These are phyloP conservation scores for Atlantisia rogersi DNA, from an alignment of 2,113 vertebrate genomes.

Conservation along the genomic window DNA sequence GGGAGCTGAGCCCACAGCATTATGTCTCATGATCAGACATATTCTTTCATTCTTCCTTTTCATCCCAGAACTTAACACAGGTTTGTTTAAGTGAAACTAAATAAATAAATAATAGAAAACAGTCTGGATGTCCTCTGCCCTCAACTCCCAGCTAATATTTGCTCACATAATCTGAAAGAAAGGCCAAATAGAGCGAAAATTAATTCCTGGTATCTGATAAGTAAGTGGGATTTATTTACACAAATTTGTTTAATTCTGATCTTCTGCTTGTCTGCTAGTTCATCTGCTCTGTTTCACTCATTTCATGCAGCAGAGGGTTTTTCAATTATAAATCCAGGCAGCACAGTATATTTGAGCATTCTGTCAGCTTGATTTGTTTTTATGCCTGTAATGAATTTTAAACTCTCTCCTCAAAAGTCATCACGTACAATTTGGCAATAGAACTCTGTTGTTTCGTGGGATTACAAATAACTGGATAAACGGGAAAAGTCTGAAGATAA, in stretches of 20 bases:
- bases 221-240: slow-evolving; percentile 49
- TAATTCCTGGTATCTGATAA: slow-evolving; percentile 26
- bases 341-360: slow-evolving; percentile 45
- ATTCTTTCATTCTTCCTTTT: background rate
- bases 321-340: slow-evolving; percentile 65
- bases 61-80: background rate
- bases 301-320: slow-evolving; percentile 67
- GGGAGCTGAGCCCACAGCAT: background rate
- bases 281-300: slow-evolving; percentile 58
- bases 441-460: background rate
- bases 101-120: background rate
- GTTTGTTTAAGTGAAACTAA: background rate
- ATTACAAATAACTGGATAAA: slow-evolving; percentile 6
- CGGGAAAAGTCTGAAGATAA: background rate
- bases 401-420: slow-evolving; percentile 34
- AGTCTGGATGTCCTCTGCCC: background rate
- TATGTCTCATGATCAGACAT: background rate
- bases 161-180: slow-evolving; percentile 15
- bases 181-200: slow-evolving; percentile 36
- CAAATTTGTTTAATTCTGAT: slow-evolving; percentile 64
- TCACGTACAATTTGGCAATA: background rate
- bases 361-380: slow-evolving; percentile 65
- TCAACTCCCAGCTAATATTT: slow-evolving; percentile 10
- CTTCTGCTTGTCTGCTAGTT: slow-evolving; percentile 37
- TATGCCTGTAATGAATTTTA: slow-evolving; percentile 58